Conservation (phyloP, 2,888 invertebrate species). For the Pandemis cinnamomeana region DNA sequence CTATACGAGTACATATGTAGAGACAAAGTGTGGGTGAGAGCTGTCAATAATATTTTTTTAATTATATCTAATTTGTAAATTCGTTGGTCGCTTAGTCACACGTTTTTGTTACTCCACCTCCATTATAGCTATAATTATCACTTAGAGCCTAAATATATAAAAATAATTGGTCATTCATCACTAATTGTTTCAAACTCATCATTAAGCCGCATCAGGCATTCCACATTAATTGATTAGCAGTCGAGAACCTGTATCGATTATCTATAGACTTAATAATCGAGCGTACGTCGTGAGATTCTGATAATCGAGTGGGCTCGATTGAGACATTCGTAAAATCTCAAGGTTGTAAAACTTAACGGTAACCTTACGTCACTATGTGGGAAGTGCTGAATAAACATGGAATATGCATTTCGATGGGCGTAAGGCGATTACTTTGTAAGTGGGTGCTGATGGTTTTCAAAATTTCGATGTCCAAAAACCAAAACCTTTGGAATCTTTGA, state of each 20-base stretch:
- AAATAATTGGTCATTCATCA: neutral
- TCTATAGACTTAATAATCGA: constrained; percentile 30
- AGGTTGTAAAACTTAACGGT: constrained; percentile 36
- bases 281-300: constrained; percentile 13
- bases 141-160: neutral
- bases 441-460: neutral
- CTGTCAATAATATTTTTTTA: no score
- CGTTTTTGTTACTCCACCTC: neutral
- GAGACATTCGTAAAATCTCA: constrained; percentile 36
- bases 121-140: neutral
- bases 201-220: constrained; percentile 15
- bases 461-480: no score
- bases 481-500: no score
- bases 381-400: constrained; percentile 27
- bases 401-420: constrained; percentile 17
- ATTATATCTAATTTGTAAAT: no score
- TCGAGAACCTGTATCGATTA: constrained; percentile 24
- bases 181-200: constrained; percentile 23
- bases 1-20: no score
- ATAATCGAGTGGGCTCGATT: constrained; percentile 35
- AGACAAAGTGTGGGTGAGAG: no score
- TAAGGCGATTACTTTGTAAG: neutral
- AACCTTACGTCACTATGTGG: constrained; percentile 29
- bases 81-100: no score
- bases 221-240: constrained; percentile 29